Percentiles rank a stretch among this genome's conserved stretches.
phyloP scores from a whole-genome alignment of 2,888 invertebrate genomes.

The Drosophila helvetica region DNA sequence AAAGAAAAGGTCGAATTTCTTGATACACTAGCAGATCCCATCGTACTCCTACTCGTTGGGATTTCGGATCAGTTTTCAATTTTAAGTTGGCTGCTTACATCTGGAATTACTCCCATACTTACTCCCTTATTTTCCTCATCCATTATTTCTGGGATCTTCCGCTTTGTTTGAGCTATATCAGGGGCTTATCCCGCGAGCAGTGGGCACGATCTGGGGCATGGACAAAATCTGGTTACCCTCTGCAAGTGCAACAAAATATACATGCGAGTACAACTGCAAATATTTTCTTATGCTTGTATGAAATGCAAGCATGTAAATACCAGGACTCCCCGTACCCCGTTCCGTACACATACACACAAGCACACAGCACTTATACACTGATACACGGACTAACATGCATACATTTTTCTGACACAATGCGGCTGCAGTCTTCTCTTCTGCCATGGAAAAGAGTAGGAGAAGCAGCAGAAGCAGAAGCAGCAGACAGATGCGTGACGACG shows the following conservation, averaged over 20 bases:
- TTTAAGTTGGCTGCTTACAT: too few relatives aligned
- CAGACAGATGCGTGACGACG: slow-evolving; percentile 30
- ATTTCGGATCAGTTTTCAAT: too few relatives aligned
- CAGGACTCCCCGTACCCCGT: neutral
- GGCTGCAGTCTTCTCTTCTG: slow-evolving; percentile 9
- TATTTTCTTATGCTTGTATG: slow-evolving; percentile 72
- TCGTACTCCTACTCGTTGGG: too few relatives aligned
- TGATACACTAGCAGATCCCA: too few relatives aligned
- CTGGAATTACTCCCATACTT: too few relatives aligned
- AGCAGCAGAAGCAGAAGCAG: neutral
- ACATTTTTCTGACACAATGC: slow-evolving; percentile 34
- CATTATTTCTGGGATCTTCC: too few relatives aligned
- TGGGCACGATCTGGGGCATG: too few relatives aligned
- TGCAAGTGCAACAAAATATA: slow-evolving; percentile 22
- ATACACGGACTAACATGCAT: slow-evolving; percentile 28
- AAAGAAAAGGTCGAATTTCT: neutral
- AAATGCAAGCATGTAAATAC: slow-evolving; percentile 71
- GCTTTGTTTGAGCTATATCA: too few relatives aligned
- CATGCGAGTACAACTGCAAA: slow-evolving; percentile 61
- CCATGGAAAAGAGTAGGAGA: slow-evolving; percentile 1
- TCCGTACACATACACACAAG: slow-evolving; percentile 11
- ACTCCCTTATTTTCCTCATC: too few relatives aligned
- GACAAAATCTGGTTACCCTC: neutral
- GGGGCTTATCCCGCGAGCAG: too few relatives aligned
- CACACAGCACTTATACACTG: slow-evolving; percentile 11